Evolutionary conservation across 2,888 invertebrate species (phyloP).

Genomic region (Luffia ferchaultella): DNA sequence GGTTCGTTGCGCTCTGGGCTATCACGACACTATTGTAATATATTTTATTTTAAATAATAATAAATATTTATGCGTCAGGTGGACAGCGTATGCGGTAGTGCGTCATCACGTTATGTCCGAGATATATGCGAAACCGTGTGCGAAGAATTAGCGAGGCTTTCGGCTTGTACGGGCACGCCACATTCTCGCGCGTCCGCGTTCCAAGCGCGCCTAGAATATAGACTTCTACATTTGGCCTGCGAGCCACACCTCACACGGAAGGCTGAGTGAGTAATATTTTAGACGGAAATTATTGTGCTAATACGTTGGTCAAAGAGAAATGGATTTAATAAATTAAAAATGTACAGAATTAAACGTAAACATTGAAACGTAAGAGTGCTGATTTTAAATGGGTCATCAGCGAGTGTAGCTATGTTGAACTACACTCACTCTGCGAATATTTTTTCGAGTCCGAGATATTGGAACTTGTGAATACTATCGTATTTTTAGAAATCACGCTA

Average conservation of each 20-base stretch:
- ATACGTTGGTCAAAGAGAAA: background rate
- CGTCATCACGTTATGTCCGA: slow-evolving; percentile 80
- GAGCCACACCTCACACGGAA: slow-evolving; percentile 43
- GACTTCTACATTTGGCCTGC: slow-evolving; percentile 37
- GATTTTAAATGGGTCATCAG: too few relatives aligned
- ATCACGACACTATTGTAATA: too few relatives aligned
- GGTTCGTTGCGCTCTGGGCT: too few relatives aligned
- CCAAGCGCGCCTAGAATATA: slow-evolving; percentile 79
- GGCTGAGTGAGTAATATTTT: slow-evolving; percentile 36
- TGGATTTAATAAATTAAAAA: background rate
- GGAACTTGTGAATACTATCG: too few relatives aligned
- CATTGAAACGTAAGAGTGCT: background rate
- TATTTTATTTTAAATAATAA: too few relatives aligned
- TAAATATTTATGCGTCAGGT: too few relatives aligned
- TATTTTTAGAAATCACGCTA: too few relatives aligned
- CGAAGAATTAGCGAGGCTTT: slow-evolving; percentile 89
- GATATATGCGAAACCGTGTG: slow-evolving; percentile 90
- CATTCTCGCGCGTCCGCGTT: slow-evolving; percentile 71
- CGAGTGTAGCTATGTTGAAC: too few relatives aligned
- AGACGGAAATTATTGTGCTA: background rate
- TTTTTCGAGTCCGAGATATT: too few relatives aligned
- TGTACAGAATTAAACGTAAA: background rate
- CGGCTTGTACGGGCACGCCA: slow-evolving; percentile 66
- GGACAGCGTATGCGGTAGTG: slow-evolving; percentile 71
- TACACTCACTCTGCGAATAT: too few relatives aligned